Base-by-base conservation (phyloP, 2,888 invertebrate genomes). In the Dynastes hyllus region DNA sequence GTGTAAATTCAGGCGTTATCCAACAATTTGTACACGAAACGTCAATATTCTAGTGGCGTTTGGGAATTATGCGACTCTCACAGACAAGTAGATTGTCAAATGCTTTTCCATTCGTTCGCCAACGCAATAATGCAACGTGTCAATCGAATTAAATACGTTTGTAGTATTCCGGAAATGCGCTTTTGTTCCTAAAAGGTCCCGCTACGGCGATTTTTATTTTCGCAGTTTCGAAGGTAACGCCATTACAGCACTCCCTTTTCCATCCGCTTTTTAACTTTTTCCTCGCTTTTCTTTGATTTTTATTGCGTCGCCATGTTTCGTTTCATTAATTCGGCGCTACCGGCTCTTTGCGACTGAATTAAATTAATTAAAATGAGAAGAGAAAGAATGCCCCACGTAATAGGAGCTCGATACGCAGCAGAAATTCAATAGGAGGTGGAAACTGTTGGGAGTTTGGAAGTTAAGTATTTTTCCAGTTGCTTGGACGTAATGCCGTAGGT, bases 281-380 rank as follows among this genome's bases (percentile, higher is more conserved):
- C 16, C 16, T 67, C 66, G 66, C 29, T 4, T 29, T 63, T 13
- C 63, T 63, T 63, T 63, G 63, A 32, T 63, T 63, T 63, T 63
- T 63, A 63, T 63, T 63, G 63, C 27, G 55, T 58, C 55, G 66
- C 13, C 27, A 29, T 69, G 29, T 69, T 69, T 51, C 69, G 51
- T 51, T 69, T 69, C 69, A 51, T 69, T 69, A 69, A 51, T 16
- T 69, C 69, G 27, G 13, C 9, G 69, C 50, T 27, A 51, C 29
- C 69, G 69, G 69, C 51, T 27, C 27, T 50, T 27, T 29, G 69
- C 69, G 51, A 69, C 13, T 69, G 51, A 69, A 27, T 51, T 51
- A 69, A 69, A 69, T 69, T 69, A 69, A 69, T 69, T 69, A 69
- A 51, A 69, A 69, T 63, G 51, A 9, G 51, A 69, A 69, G 16